Base-by-base conservation (phyloP, 2,888 invertebrate species). In the Lamellibrachia columna region DNA sequence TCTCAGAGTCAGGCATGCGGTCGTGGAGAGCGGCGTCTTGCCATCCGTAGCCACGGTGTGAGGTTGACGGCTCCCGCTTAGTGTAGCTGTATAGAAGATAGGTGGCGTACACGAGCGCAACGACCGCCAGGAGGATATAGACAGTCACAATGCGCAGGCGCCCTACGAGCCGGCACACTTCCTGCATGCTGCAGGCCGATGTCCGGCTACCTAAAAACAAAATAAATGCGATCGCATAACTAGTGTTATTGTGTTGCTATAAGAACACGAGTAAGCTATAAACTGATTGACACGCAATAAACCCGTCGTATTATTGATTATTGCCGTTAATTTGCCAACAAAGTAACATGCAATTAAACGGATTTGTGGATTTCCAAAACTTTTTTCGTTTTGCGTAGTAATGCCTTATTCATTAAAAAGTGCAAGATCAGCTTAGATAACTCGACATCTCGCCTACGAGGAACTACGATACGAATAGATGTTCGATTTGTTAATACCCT, bases 1-100 rank as follows among this genome's bases (percentile, higher is more conserved):
- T 94, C 52, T 94, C 93, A n/a, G 90, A 60, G 28, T 94, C 93
- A 9, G 92, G 90, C 93, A 93, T 93, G 92, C 92, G 75, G 53
- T 93, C 91, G 55, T 91, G 55, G 22, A 91, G 53, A 4, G 91
- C 91, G 2, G 75, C 75, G 75, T 75, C 75, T n/a, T 75, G 15
- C 75, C 75, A 75, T 6, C 75, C 75, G 22, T 75, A 75, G 75
- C 75, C 22, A 6, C 75, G 15, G 75, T 75, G 75, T 4, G 75
- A 11, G 15, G 22, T 75, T 6, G 15, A 22, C 22, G 75, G 75
- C 75, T 75, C 75, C 75, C 75, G 75, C n/a, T n/a, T 75, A 75
- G 75, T 75, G 75, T 75, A 22, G 75, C 75, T 75, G 75, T 75
- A 75, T n/a, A 75, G 75, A 15, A 75, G 22, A 75, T 75, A 75